Evolutionary conservation across 2,888 invertebrate species (phyloP).

Genomic region (Drosophila mimica): DNA sequence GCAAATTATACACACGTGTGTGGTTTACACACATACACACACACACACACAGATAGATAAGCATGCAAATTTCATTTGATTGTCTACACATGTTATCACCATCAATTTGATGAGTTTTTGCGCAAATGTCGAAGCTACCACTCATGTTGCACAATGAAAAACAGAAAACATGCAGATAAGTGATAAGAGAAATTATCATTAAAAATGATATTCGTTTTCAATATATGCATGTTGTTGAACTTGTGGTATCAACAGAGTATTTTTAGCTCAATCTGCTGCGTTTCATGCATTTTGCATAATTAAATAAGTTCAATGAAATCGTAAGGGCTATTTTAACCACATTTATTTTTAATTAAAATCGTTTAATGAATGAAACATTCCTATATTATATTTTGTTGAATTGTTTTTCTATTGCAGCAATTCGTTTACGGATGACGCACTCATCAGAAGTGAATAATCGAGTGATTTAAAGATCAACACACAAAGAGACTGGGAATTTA

Average conservation of each 20-base stretch:
- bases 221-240: neutral
- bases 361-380: neutral
- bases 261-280: neutral
- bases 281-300: neutral
- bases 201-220: neutral
- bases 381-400: neutral
- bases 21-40: neutral
- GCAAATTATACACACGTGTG: neutral
- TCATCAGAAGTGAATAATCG: neutral
- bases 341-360: neutral
- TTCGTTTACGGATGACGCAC: neutral
- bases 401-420: neutral
- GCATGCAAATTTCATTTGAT: constrained; percentile 41
- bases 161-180: constrained; percentile 4
- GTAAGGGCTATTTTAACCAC: too few species aligned
- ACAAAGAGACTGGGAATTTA: neutral
- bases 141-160: constrained; percentile 30
- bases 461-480: neutral
- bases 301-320: neutral
- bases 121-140: constrained; percentile 40
- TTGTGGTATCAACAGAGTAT: constrained; percentile 2
- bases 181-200: constrained; percentile 29
- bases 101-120: constrained; percentile 23
- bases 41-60: constrained; percentile 33
- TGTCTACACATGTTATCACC: constrained; percentile 36